Conservation (phyloP, 2,888 invertebrate genomes). For the Hyposoter dolosus region DNA sequence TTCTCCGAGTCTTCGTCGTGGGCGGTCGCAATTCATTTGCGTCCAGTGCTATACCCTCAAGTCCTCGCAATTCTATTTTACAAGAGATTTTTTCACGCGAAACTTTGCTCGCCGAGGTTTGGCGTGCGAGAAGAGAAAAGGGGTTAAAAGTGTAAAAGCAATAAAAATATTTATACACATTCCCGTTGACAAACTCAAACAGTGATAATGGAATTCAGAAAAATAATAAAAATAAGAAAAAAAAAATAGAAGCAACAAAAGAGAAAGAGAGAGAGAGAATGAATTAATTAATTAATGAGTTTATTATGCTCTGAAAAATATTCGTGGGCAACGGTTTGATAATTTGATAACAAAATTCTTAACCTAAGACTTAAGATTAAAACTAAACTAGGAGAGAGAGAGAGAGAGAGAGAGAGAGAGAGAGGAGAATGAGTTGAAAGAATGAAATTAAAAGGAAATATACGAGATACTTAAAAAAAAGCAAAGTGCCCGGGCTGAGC, state of each 20-base stretch:
- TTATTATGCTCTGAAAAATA: no score
- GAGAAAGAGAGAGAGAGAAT: conserved; percentile 37
- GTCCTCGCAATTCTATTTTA: background rate
- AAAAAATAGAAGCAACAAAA: conserved; percentile 17
- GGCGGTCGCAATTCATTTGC: background rate
- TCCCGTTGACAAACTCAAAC: conserved; percentile 25
- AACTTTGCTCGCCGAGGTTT: conserved; percentile 24
- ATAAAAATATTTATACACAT: conserved; percentile 23
- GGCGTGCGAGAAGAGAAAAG: background rate
- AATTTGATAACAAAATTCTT: no score
- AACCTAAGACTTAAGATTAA: no score
- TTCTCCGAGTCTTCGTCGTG: background rate
- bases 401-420: conserved; percentile 48
- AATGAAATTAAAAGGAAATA: conserved; percentile 58
- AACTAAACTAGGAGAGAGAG: conserved; percentile 25
- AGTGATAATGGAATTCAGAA: conserved; percentile 13
- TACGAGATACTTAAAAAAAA: conserved; percentile 38
- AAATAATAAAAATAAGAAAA: background rate
- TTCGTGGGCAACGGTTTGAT: no score
- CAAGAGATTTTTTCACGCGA: conserved; percentile 20
- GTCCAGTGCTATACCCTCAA: background rate
- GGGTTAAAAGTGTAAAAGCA: conserved; percentile 22
- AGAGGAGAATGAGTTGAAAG: conserved; percentile 33
- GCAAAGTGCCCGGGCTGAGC: conserved; percentile 27
- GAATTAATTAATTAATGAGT: no score